A percentile compares a stretch with the other conserved stretches of the same genome.
Evolutionary conservation across 2,888 invertebrate genomes (phyloP).

Genomic region (Thera britannica): DNA sequence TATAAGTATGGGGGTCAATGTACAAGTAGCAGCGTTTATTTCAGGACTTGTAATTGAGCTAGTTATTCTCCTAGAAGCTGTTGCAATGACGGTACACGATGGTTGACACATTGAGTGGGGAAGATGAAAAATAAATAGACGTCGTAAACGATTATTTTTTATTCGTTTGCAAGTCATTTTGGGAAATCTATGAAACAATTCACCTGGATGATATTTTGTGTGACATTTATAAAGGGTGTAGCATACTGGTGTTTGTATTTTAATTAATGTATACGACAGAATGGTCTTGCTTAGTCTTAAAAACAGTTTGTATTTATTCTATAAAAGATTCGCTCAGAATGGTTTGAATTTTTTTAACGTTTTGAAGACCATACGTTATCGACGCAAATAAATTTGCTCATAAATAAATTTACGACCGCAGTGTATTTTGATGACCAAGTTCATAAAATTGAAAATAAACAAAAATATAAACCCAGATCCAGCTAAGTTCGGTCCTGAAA

Average conservation of each 20-base stretch:
- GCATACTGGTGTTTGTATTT: neutral
- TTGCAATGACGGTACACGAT: neutral
- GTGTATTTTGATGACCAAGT: neutral
- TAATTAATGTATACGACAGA: too few relatives aligned
- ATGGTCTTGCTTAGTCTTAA: too few relatives aligned
- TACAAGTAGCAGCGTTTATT: neutral
- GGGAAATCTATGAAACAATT: constrained; percentile 4
- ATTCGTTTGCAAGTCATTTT: constrained; percentile 4
- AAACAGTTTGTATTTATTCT: too few relatives aligned
- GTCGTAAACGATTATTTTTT: constrained; percentile 14
- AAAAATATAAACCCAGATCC: constrained; percentile 20
- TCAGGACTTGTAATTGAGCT: neutral
- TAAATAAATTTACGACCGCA: constrained; percentile 2
- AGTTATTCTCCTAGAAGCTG: constrained; percentile 10
- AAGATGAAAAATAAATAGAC: constrained; percentile 12
- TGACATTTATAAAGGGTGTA: neutral
- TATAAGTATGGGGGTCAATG: too few relatives aligned
- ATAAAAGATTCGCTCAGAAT: too few relatives aligned
- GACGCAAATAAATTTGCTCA: neutral
- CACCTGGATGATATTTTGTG: constrained; percentile 5
- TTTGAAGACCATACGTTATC: neutral
- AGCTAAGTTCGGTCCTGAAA: constrained; percentile 30
- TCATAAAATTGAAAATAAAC: constrained; percentile 2
- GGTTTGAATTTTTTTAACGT: neutral
- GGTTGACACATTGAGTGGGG: constrained; percentile 15